A percentile compares a stretch with the other conserved stretches of the same genome.
Evolutionary conservation across 2,113 vertebrate species (phyloP).

Genomic region (Poecilia latipinna): DNA sequence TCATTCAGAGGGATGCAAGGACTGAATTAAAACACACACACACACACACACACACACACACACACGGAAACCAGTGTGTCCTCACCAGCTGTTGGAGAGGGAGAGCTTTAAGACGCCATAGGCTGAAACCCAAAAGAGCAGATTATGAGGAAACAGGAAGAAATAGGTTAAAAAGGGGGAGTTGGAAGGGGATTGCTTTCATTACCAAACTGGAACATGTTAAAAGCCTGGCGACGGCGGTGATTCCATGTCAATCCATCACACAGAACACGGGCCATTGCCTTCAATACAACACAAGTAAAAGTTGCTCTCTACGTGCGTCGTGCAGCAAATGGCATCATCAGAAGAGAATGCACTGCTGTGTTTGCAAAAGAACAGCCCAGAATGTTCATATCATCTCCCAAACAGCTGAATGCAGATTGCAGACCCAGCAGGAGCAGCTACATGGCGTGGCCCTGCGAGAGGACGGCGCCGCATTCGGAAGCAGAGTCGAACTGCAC

Average conservation of each 20-base stretch:
- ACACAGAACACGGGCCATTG: background rate
- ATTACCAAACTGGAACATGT: slow-evolving; percentile 50
- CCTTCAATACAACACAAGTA: slow-evolving; percentile 4
- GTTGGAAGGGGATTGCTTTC: slow-evolving; percentile 31
- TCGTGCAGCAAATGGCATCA: slow-evolving; percentile 35
- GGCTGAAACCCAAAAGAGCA: slow-evolving; percentile 69
- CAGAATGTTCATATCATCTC: slow-evolving; percentile 64
- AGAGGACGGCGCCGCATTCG: slow-evolving; percentile 50
- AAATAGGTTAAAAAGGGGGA: slow-evolving; percentile 41
- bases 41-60: background rate
- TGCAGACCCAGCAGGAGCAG: slow-evolving; percentile 46
- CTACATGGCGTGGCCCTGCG: slow-evolving; percentile 39
- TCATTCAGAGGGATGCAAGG: slow-evolving; percentile 27
- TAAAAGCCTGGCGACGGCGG: slow-evolving; percentile 21
- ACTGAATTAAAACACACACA: background rate
- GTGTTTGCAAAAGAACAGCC: slow-evolving; percentile 37
- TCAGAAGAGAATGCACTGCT: slow-evolving; percentile 30
- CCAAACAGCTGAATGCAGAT: slow-evolving; percentile 62
- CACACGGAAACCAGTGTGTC: slow-evolving; percentile 54
- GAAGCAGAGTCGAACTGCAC: slow-evolving; percentile 53
- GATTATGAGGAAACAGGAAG: slow-evolving; percentile 67
- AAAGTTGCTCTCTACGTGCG: slow-evolving; percentile 25
- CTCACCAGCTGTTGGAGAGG: slow-evolving; percentile 74
- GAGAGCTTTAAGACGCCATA: slow-evolving; percentile 66
- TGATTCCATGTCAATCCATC: slow-evolving; percentile 45